These are phyloP conservation scores for Microplitis deprimator DNA, from an alignment of 2,888 invertebrate species.

Conservation along the genomic window DNA sequence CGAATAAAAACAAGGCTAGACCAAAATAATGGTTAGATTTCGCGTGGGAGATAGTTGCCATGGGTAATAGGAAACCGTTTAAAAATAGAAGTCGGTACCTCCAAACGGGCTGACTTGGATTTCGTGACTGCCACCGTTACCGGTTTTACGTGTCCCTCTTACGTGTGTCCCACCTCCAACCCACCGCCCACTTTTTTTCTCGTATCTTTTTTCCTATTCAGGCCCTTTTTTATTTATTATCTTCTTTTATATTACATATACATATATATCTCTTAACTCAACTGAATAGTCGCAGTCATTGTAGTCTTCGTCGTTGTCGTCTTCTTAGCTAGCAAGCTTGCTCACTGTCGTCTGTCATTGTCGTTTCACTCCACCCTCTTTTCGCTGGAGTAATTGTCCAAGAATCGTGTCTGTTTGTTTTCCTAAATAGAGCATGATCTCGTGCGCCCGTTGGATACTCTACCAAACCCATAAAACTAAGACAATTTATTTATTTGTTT, in stretches of 20 bases:
- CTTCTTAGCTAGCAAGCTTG: too few species aligned
- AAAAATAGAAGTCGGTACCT: conserved; percentile 65
- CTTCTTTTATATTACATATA: conserved; percentile 5
- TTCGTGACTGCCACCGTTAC: conserved; percentile 67
- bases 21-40: conserved; percentile 68
- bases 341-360: background rate
- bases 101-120: conserved; percentile 53
- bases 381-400: conserved; percentile 43
- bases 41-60: conserved; percentile 66
- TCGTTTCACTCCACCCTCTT: conserved; percentile 23
- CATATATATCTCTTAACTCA: background rate
- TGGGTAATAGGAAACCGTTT: conserved; percentile 68
- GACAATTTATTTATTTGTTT: background rate
- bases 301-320: background rate
- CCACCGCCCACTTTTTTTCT: conserved; percentile 43
- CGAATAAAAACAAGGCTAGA: conserved; percentile 65
- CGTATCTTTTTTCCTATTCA: conserved; percentile 9
- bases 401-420: conserved; percentile 37
- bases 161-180: conserved; percentile 25
- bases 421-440: conserved; percentile 9
- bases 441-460: background rate
- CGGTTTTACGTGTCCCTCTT: conserved; percentile 48
- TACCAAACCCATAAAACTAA: background rate
- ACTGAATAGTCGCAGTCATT: background rate
- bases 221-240: conserved; percentile 20